Evolutionary conservation across 2,113 vertebrate species (phyloP).

Genomic region (Albula glossodonta): DNA sequence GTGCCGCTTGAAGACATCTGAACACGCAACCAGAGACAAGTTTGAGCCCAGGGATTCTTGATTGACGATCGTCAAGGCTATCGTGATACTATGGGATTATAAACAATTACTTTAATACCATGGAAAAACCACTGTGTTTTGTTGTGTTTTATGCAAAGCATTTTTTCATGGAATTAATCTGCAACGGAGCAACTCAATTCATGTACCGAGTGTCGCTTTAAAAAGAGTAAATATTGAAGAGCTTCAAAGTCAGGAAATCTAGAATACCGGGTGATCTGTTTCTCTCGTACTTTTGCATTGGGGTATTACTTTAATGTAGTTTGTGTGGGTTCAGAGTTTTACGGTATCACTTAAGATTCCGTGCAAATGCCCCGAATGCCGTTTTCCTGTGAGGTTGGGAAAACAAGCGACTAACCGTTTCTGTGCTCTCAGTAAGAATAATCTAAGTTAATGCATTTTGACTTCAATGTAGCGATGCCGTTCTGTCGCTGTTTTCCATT

Average conservation of each 20-base stretch:
- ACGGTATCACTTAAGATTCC: not conserved
- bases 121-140: not conserved
- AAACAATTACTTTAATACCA: not conserved
- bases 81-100: not conserved
- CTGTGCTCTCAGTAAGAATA: not conserved
- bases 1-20: not conserved
- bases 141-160: constrained; percentile 42
- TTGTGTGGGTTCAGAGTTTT: not conserved
- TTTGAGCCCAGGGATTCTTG: not conserved
- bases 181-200: constrained; percentile 46
- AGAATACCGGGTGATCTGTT: constrained; percentile 37
- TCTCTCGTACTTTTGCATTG: constrained; percentile 20
- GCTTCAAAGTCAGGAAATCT: constrained; percentile 49
- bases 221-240: constrained; percentile 50
- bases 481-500: constrained; percentile 37
- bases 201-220: constrained; percentile 53
- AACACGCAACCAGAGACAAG: constrained; percentile 50
- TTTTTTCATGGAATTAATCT: constrained; percentile 43
- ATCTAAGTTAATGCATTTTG: constrained; percentile 25
- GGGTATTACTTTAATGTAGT: constrained; percentile 9
- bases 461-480: constrained; percentile 15
- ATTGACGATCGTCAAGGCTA: not conserved
- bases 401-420: not conserved
- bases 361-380: not conserved
- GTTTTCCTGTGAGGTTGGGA: not conserved